These are phyloP conservation scores for Prionailurus bengalensis DNA, from an alignment of 2,113 vertebrate genomes.

Conservation along the genomic window DNA sequence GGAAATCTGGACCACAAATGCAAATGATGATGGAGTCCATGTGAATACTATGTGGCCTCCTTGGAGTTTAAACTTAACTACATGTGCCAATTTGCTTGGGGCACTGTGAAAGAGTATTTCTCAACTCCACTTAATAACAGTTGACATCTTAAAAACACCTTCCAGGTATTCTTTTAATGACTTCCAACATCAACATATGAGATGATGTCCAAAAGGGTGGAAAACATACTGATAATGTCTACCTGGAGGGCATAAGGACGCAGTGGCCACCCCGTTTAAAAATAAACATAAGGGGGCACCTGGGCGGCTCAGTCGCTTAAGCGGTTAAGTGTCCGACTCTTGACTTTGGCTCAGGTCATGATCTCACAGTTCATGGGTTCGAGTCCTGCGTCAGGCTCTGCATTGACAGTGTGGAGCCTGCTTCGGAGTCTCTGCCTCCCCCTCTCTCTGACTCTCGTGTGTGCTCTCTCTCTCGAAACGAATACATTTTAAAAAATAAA, in stretches of 20 bases:
- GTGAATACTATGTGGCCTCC: not conserved
- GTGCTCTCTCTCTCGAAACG: too few relatives aligned
- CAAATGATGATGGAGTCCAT: not conserved
- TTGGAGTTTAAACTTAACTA: conserved; percentile 10
- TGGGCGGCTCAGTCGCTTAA: too few relatives aligned
- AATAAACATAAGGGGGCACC: not conserved
- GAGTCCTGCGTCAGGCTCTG: too few relatives aligned
- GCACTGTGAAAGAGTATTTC: conserved; percentile 48
- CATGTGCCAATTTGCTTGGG: not conserved
- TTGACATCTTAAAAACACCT: conserved; percentile 47
- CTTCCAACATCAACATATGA: not conserved
- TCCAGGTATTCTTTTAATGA: conserved; percentile 36
- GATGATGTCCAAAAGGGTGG: not conserved
- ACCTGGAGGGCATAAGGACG: not conserved
- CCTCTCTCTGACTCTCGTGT: too few relatives aligned
- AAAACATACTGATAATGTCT: not conserved
- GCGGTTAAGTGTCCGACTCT: too few relatives aligned
- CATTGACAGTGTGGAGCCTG: too few relatives aligned
- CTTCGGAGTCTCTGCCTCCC: too few relatives aligned
- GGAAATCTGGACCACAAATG: not conserved
- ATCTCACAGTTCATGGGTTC: too few relatives aligned
- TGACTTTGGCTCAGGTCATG: too few relatives aligned
- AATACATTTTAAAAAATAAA: not conserved
- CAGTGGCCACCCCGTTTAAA: not conserved
- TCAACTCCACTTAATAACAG: conserved; percentile 9